Base-by-base conservation (phyloP, 2,888 invertebrate genomes). In the Magallana nippona region DNA sequence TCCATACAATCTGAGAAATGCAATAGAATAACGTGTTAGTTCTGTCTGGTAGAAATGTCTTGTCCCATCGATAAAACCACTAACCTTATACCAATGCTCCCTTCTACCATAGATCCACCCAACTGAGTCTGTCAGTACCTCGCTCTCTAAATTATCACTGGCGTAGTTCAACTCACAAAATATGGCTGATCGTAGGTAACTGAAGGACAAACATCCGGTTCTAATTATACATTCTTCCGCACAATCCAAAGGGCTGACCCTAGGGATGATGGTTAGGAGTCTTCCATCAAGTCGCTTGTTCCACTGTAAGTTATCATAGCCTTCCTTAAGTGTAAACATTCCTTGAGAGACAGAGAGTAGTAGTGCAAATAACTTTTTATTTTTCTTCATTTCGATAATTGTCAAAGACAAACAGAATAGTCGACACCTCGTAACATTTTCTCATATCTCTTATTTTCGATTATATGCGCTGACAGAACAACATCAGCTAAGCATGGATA, bases 151-250 rank as follows among this genome's bases (percentile, higher is more conserved):
- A 10, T 10, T 2, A 19, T 60, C 19, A 60, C 19, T 60, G 10
- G n/a, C 60, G 19, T 60, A 60, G 60, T 60, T 60, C n/a, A 60
- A 19, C 19, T 60, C 60, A 60, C 60, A 60, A 11, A 60, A 60
- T 17, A 60, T 17, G 19, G 60, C 19, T 60, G 60, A n/a, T 3
- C 60, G 3, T 60, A 8, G n/a, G 1, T 60, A 60, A 19, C 19
- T 60, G n/a, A 60, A 60, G 1, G 60, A 60, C 60, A n/a, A n/a
- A 19, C 60, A 60, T 5, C 60, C 60, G n/a, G 60, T 10, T 17
- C 60, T 10, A 19, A 19, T n/a, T 17, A 19, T 10, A n/a, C 60
- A 60, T 19, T 60, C 60, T 19, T 60, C 60, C 19, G 17, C 60
- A 60, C 60, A 60, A 17, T 60, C 60, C 10, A 60, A 11, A 60